Percentiles rank a stretch among this genome's conserved stretches.
phyloP scores from a whole-genome alignment of 2,797 vertebrate species.

The Synanceia verrucosa region DNA sequence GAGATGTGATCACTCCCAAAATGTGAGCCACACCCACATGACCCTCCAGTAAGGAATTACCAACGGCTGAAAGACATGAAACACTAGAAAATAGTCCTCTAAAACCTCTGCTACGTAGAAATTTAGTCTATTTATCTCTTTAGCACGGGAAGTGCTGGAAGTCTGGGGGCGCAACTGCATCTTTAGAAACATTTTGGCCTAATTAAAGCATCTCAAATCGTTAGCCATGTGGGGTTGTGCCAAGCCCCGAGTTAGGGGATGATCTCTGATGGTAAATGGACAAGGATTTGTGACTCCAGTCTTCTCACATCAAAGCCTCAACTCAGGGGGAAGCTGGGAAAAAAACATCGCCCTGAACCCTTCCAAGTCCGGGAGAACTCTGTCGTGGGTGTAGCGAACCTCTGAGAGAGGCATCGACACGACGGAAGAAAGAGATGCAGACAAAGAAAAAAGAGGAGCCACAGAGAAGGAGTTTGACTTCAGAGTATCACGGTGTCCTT shows the following conservation, averaged over 20 bases:
- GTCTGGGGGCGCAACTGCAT: conserved; percentile 67
- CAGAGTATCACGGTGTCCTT: conserved; percentile 80
- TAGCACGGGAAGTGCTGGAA: conserved; percentile 54
- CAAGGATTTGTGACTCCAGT: conserved; percentile 77
- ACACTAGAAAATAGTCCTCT: conserved; percentile 56
- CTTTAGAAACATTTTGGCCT: conserved; percentile 79
- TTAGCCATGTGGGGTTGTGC: conserved; percentile 74
- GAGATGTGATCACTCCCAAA: conserved; percentile 20
- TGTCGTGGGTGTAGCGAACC: conserved; percentile 58
- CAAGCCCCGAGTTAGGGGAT: conserved; percentile 71
- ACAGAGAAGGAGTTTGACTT: conserved; percentile 68
- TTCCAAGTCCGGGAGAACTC: conserved; percentile 71
- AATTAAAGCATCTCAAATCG: conserved; percentile 80
- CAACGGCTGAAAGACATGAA: conserved; percentile 56
- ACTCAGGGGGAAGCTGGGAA: conserved; percentile 58
- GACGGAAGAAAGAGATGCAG: conserved; percentile 32
- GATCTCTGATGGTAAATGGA: conserved; percentile 80
- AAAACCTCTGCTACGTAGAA: conserved; percentile 60
- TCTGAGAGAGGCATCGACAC: conserved; percentile 38
- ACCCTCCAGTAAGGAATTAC: conserved; percentile 59
- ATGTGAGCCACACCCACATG: conserved; percentile 50
- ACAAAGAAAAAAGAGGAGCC: conserved; percentile 46
- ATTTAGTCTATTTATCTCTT: conserved; percentile 73
- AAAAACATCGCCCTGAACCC: conserved; percentile 62
- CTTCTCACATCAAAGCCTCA: conserved; percentile 79